These are phyloP conservation scores for Rhopilema esculentum DNA, from an alignment of 30 jellyfish, hydroid and myxozoan species.

Conservation along the genomic window DNA sequence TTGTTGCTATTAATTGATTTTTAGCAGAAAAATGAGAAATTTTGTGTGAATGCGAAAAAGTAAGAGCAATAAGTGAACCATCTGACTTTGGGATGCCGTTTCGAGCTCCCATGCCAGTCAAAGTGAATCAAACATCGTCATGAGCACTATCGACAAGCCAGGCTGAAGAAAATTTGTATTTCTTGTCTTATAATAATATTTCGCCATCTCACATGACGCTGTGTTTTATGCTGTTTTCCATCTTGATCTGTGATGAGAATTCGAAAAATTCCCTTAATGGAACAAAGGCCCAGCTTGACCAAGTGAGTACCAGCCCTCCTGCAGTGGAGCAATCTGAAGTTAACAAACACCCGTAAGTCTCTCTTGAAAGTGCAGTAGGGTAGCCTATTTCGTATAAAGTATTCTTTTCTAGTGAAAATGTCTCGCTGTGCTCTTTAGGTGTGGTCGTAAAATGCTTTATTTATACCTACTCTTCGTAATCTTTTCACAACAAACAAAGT, in stretches of 20 bases:
- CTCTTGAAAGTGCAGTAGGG: not conserved
- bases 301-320: not conserved
- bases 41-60: too few relatives aligned
- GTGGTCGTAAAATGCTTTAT: not conserved
- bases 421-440: not conserved
- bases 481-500: not conserved
- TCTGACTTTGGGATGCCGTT: too few relatives aligned
- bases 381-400: not conserved
- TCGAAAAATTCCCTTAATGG: not conserved
- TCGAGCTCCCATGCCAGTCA: too few relatives aligned
- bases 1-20: too few relatives aligned
- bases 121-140: too few relatives aligned
- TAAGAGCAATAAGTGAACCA: too few relatives aligned
- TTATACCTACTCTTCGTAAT: not conserved
- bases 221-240: not conserved
- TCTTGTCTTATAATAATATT: not conserved
- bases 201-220: not conserved
- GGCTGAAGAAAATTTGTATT: too few relatives aligned
- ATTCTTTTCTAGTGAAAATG: not conserved
- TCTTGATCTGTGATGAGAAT: not conserved
- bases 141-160: too few relatives aligned
- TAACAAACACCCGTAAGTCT: not conserved
- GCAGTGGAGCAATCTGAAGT: not conserved
- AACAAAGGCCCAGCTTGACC: not conserved
- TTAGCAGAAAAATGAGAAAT: too few relatives aligned